Evolutionary conservation across 1,140 invertebrate species (phyloP), one percentile per base, ranked within the genome.

Genomic region (Panagrolaimus sp.): DNA sequence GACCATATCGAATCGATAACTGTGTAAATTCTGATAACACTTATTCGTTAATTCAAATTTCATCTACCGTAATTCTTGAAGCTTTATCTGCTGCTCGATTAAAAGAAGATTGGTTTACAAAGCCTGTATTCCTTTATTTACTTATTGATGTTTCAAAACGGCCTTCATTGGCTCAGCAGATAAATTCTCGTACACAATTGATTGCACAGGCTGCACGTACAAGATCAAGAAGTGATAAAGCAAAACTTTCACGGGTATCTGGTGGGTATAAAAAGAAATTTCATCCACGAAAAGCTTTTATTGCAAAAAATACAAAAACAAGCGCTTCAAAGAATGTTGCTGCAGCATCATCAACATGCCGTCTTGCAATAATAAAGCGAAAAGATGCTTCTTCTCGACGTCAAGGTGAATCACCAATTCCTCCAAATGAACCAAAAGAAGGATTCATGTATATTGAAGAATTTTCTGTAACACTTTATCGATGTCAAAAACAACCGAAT

Each of bases 81-180:
- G 51, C 51, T 1, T 20, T 57, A 9, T 20, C 51, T 13, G 27
- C 27, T 20, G 51, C 20, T 9, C 13, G 20, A 5, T 27, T 57
- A 0, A 27, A 57, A 57, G 51, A 57, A 57, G n/a, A 27, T 27
- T 57, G 51, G 51, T 57, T 57, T 27, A 57, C 51, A 5, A n/a
- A 20, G 16, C 51, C 51, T 20, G 51, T 57, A 20, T 25, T 27
- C 20, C 51, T 57, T 20, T 57, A 57, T 27, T 16, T 57, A 16
- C 27, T 57, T 20, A 20, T 57, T 57, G 51, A 57, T 1, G 27
- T 27, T 3, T 57, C 51, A n/a, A 20, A 13, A 16, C 20, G 27
- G 11, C 20, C 51, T 1, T 57, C 51, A 3, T 27, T 57, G 0
- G 20, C 20, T 57, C 51, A 57, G 8, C 51, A 57, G 8, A 57